Evolutionary conservation across 2,797 vertebrate species (phyloP).

Genomic region (Toxotes lorentzi): DNA sequence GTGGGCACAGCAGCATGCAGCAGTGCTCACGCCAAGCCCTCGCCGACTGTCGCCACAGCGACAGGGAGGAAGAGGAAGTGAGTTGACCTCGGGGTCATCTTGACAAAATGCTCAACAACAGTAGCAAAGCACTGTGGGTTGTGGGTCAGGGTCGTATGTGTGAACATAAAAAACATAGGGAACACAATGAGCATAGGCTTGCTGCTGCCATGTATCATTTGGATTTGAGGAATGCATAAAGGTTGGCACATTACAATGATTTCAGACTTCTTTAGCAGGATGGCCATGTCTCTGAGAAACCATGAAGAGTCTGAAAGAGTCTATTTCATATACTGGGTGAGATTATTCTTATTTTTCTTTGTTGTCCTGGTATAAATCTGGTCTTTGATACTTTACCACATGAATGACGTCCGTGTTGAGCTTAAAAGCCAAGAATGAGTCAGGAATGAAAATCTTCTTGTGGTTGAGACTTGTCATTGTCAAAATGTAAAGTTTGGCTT

Average conservation of each 20-base stretch:
- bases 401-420: not conserved
- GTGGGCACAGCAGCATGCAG: constrained; percentile 59
- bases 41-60: constrained; percentile 53
- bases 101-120: constrained; percentile 81
- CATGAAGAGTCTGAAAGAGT: not conserved
- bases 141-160: constrained; percentile 71
- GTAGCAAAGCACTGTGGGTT: constrained; percentile 68
- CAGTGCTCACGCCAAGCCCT: constrained; percentile 59
- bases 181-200: not conserved
- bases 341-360: constrained; percentile 5
- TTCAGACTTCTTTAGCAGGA: constrained; percentile 3
- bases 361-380: constrained; percentile 4
- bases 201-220: constrained; percentile 46
- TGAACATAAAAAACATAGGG: constrained; percentile 41
- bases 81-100: constrained; percentile 69
- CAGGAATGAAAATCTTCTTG: not conserved
- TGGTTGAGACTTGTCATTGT: not conserved
- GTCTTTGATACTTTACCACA: not conserved
- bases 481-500: not conserved
- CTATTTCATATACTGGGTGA: not conserved
- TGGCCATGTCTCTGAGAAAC: not conserved
- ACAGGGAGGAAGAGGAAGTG: constrained; percentile 76
- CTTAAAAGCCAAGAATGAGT: not conserved
- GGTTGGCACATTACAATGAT: constrained; percentile 5
- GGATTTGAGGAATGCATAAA: constrained; percentile 40